These are phyloP conservation scores for Numida meleagris DNA, from an alignment of 2,113 vertebrate genomes.

Conservation along the genomic window DNA sequence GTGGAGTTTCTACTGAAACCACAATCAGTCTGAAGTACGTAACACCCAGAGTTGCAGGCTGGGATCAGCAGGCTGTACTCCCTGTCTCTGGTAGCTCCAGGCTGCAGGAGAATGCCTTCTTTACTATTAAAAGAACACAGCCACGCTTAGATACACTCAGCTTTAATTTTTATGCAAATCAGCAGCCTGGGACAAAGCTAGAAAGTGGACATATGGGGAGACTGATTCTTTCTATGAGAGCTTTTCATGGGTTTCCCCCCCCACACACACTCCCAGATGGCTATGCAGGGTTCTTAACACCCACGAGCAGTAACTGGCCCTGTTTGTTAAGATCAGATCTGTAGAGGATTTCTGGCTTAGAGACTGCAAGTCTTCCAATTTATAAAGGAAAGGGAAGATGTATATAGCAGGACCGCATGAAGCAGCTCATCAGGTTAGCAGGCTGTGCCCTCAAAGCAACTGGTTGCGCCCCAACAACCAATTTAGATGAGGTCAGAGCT, in stretches of 20 bases:
- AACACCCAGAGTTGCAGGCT: background rate
- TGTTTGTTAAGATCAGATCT: background rate
- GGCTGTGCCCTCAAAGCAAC: background rate
- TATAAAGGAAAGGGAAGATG: background rate
- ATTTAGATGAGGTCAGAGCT: background rate
- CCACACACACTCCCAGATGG: background rate
- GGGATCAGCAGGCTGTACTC: background rate
- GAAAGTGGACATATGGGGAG: background rate
- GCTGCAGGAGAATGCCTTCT: background rate
- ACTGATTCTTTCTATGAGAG: background rate
- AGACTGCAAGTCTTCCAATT: background rate
- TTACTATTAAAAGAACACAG: background rate
- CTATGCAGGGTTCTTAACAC: background rate
- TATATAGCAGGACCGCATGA: background rate
- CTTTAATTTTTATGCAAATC: background rate
- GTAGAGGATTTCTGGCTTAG: background rate
- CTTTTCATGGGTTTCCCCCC: background rate
- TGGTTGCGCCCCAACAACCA: background rate
- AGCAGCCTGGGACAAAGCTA: background rate
- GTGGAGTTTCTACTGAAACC: background rate
- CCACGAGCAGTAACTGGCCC: background rate
- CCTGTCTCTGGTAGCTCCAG: background rate
- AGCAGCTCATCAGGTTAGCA: background rate
- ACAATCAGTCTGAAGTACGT: background rate
- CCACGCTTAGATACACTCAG: background rate